Base-by-base conservation (phyloP, 2,113 vertebrate genomes). In the Lanius ludovicianus region DNA sequence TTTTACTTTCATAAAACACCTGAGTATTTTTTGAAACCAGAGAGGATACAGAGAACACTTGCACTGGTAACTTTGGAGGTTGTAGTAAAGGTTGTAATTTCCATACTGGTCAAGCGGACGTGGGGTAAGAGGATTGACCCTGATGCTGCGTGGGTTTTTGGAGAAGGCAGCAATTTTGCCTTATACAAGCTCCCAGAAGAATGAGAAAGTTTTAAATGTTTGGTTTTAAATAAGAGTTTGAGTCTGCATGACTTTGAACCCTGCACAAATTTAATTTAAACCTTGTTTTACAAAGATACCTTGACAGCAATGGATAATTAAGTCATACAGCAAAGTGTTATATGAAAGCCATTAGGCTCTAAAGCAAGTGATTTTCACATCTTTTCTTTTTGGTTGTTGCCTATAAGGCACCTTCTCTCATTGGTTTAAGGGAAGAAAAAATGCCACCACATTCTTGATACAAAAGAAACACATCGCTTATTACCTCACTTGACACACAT, bases 291-390 rank as follows among this genome's bases (percentile, higher is more conserved):
- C 55, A 80, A 67, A 91, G 78, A 62, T 50, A 94, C 9, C 13
- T 79, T 79, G 78, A 90, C 87, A 93, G 67, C 31, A 94, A n/a
- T 23, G 24, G 70, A 80, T 82, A 96, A 93, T 77, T 85, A 93
- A 86, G 42, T 52, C 63, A 77, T 74, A 94, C 93, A 89, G 53
- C 55, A 64, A 92, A 80, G 55, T 44, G 46, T 65, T 85, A 80
- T 35, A 57, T 25, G 59, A 88, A 90, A 85, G 46, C 33, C 80
- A 76, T 47, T 85, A 85, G 15, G 50, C 15, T 85, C 10, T 47
- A 70, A 87, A 88, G 78, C 22, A 94, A 73, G 91, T 64, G 0
- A 84, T 90, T 86, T 80, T 70, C 28, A 18, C 91, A n/a, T 74
- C 15, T 74, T 76, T 85, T 89, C 84, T 82, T 93, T 76, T 23